These are phyloP conservation scores for Crotalus helleri DNA, from an alignment of 2,113 vertebrate genomes.

Conservation along the genomic window DNA sequence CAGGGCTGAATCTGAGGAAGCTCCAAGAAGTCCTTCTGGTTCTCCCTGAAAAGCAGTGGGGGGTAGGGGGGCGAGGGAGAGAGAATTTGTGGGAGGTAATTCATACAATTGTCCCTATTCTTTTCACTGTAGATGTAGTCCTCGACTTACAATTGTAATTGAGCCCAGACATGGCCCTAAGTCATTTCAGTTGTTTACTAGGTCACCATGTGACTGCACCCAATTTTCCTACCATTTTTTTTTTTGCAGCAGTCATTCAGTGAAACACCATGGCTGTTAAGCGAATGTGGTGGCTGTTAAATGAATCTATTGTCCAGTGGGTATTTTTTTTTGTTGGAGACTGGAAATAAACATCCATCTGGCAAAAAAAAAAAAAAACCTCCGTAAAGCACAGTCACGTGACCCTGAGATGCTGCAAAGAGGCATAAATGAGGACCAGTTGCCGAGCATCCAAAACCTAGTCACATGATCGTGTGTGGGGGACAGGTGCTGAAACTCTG, in stretches of 20 bases:
- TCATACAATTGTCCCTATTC: fast-evolving
- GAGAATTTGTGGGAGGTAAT: neutral
- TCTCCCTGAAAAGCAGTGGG: neutral
- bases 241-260: neutral
- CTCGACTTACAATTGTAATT: neutral
- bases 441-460: too few species aligned
- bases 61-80: neutral
- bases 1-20: neutral
- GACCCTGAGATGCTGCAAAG: too few species aligned
- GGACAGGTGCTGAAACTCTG: too few species aligned
- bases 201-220: too few species aligned
- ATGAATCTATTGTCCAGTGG: too few species aligned
- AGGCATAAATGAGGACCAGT: too few species aligned
- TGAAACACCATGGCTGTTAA: neutral
- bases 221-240: too few species aligned
- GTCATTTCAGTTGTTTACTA: neutral
- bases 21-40: neutral
- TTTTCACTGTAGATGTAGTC: neutral
- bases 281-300: neutral
- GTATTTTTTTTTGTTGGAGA: too few species aligned
- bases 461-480: too few species aligned
- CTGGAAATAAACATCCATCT: too few species aligned
- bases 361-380: too few species aligned
- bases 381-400: too few species aligned
- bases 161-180: neutral